Base-by-base conservation (phyloP, 2,888 invertebrate genomes). In the Chloromyia formosa region DNA sequence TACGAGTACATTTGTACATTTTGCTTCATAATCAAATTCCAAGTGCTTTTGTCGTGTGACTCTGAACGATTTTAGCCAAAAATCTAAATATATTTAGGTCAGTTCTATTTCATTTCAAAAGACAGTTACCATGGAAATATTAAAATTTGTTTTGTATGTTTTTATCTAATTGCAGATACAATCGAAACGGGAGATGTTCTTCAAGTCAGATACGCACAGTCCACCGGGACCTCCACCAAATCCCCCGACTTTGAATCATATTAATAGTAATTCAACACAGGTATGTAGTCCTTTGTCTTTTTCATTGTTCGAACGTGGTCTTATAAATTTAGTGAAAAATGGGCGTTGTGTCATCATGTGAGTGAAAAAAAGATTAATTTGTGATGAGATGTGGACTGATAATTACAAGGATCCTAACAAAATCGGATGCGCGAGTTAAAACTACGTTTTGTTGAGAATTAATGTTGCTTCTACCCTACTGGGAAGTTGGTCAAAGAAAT, bases 171-270 rank as follows among this genome's bases (percentile, higher is more conserved):
- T 88, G 18, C 88, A 93, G 91, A 89, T 93, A 85, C 93, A 93
- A 87, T 91, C 90, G 84, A 94, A 94, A 88, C 90, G 94, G 81
- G 94, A 94, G 88, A 89, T 94, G 87, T 94, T 94, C 87, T 94
- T 94, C 87, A 93, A 93, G 85, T 89, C 90, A 77, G 89, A 90
- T 80, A 87, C 89, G 58, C 86, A 89, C 83, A 89, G 89, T 81
- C 88, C 87, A 23, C 84, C 86, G 64, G 86, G 86, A 78, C 86
- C 86, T 71, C 85, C 88, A 85, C 82, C 88, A 86, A 86, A 86
- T 81, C 86, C 88, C 77, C 86, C 88, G 83, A 86, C 85, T 85
- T 69, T 78, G 76, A 80, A 78, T 78, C 78, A 79, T 74, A 79
- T 79, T 76, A 80, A 80, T 78, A 80, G 79, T 76, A 80, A 79